Percentiles rank a stretch among this genome's conserved stretches.
Conservation (phyloP, 2,113 vertebrate genomes). For the Pampusana beccarii region DNA sequence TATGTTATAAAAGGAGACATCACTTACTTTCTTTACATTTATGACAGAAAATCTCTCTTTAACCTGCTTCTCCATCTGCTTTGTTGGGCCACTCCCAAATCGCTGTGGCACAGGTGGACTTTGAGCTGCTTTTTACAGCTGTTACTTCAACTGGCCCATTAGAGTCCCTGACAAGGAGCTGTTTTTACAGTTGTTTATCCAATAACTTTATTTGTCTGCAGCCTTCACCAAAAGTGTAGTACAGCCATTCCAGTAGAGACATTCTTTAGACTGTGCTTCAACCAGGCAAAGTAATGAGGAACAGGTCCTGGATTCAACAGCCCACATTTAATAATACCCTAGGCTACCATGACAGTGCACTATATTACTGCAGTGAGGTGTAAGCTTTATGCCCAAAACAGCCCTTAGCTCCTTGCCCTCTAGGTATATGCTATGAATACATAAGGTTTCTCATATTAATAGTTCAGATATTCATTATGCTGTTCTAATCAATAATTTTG, state of each 20-base stretch:
- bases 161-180: background rate
- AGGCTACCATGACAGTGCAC: background rate
- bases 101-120: background rate
- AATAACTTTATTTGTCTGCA: background rate
- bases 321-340: background rate
- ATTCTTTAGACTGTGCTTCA: background rate
- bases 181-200: background rate
- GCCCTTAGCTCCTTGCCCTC: background rate
- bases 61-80: background rate
- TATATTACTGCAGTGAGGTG: background rate
- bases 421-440: background rate
- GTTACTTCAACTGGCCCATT: background rate
- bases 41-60: background rate
- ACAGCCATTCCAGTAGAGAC: background rate
- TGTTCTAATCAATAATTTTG: background rate
- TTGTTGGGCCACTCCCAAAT: background rate
- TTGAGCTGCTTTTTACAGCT: background rate
- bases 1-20: background rate
- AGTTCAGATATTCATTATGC: background rate
- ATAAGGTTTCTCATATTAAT: background rate
- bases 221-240: background rate
- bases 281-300: background rate
- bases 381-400: background rate
- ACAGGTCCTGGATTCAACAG: background rate
- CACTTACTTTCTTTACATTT: background rate